Evolutionary conservation across 2,113 vertebrate species (phyloP), one percentile per base, ranked within the genome.

Genomic region (Aix galericulata): DNA sequence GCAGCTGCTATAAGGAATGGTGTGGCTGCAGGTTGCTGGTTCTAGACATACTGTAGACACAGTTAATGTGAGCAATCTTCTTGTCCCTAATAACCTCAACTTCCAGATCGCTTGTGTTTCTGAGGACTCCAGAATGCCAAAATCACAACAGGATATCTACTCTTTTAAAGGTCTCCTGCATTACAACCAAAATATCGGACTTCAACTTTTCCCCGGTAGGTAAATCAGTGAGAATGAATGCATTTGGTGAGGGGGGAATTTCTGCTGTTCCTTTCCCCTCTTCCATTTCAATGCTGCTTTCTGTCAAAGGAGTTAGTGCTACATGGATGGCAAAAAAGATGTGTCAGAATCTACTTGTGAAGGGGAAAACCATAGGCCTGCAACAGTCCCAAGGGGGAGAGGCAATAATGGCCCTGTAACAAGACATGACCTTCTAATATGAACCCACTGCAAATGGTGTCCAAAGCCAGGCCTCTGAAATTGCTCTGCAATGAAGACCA

Each of bases 391-490:
- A 69, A 22, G 78, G 46, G 75, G 74, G 8, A 62, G 59, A 85
- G 22, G 68, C 78, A 94, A 20, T 85, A 91, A 95, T 53, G 74
- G 46, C 89, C 92, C 86, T 52, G 42, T 64, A 81, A 83, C 32
- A 76, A 75, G 44, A 36, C 52, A 29, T 44, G 73, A 93, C 94
- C 95, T 93, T 79, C 86, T 85, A 79, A 66, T 79, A 94, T 50
- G 88, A 94, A 93, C 9, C 88, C 46, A 50, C 42, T 76, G 59
- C 81, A 77, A 94, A 89, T 68, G 81, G 81, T 62, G 58, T 77
- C 92, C 91, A 91, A 91, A 93, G 71, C 53, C 67, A 79, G 74
- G 50, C 88, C 81, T 85, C 95, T 52, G 67, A 72, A 96, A 94
- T 71, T 94, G 91, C 62, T 95, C 86, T 81, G 73, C 86, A 69